Evolutionary conservation across 2,797 vertebrate genomes (phyloP).

Genomic region (Melanotaenia boesemani): DNA sequence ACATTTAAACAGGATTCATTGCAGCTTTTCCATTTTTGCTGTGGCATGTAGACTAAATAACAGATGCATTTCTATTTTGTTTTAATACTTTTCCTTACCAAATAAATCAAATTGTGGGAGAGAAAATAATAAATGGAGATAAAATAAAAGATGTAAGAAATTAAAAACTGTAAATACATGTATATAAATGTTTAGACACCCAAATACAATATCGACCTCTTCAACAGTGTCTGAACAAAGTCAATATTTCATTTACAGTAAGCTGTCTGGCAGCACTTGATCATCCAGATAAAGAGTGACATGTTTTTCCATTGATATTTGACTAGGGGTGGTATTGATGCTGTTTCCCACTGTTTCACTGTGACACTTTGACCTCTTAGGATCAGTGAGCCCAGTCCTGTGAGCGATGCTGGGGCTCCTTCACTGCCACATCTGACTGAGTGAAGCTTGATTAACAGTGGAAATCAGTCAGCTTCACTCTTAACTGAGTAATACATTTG

Average conservation of each 20-base stretch:
- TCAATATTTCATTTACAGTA: not conserved
- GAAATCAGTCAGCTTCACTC: constrained; percentile 20
- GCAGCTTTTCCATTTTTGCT: not conserved
- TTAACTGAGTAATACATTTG: too few species aligned
- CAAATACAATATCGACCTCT: not conserved
- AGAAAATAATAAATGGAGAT: not conserved
- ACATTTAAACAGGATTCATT: not conserved
- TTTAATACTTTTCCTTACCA: too few species aligned
- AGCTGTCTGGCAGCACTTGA: not conserved
- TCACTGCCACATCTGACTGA: not conserved
- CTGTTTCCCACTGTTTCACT: constrained; percentile 10
- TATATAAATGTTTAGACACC: not conserved
- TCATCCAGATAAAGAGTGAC: not conserved
- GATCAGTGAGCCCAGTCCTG: constrained; percentile 25
- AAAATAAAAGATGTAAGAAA: not conserved
- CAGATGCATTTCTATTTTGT: too few species aligned
- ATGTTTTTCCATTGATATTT: constrained; percentile 16
- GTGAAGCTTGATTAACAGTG: constrained; percentile 29
- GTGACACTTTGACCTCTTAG: constrained; percentile 30
- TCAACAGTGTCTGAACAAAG: not conserved
- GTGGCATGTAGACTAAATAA: too few species aligned
- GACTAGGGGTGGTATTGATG: constrained; percentile 28
- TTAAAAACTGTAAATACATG: not conserved
- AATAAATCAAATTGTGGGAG: not conserved
- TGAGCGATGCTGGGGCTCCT: constrained; percentile 18